A percentile compares a stretch with the other conserved stretches of the same genome.
phyloP scores from a whole-genome alignment of 92 coral and sea anemone genomes.

The Zoanthus sociatus region DNA sequence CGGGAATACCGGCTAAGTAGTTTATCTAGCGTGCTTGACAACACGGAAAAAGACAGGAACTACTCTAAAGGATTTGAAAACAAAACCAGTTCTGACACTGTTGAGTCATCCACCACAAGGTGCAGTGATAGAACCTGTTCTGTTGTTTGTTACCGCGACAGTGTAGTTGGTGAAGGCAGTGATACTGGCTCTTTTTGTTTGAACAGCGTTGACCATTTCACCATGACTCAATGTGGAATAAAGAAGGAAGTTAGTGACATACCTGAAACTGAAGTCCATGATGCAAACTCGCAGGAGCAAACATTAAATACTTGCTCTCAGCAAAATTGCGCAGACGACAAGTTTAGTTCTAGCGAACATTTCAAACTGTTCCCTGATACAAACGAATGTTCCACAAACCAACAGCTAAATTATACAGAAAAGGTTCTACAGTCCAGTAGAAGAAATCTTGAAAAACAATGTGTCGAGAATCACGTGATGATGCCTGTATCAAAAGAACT shows the following conservation, averaged over 20 bases:
- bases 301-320: not conserved
- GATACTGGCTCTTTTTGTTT: not conserved
- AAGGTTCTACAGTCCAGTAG: not conserved
- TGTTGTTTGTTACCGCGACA: constrained; percentile 22
- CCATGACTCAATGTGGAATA: not conserved
- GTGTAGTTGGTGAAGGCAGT: not conserved
- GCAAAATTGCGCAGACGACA: not conserved
- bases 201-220: not conserved
- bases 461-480: not conserved
- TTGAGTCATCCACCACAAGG: not conserved
- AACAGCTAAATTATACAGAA: not conserved
- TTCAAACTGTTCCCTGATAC: not conserved
- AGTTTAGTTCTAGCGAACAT: not conserved
- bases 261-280: not conserved
- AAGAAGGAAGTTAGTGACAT: not conserved
- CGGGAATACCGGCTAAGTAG: constrained; percentile 10
- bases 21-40: constrained; percentile 24
- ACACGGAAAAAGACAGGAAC: not conserved
- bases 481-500: not conserved
- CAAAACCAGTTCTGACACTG: not conserved
- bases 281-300: not conserved
- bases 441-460: not conserved
- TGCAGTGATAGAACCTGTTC: constrained; percentile 17
- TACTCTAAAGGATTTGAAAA: not conserved
- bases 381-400: not conserved